Evolutionary conservation across 1,140 invertebrate species (phyloP), one percentile per base, ranked within the genome.

Genomic region (Globodera ellingtonae): DNA sequence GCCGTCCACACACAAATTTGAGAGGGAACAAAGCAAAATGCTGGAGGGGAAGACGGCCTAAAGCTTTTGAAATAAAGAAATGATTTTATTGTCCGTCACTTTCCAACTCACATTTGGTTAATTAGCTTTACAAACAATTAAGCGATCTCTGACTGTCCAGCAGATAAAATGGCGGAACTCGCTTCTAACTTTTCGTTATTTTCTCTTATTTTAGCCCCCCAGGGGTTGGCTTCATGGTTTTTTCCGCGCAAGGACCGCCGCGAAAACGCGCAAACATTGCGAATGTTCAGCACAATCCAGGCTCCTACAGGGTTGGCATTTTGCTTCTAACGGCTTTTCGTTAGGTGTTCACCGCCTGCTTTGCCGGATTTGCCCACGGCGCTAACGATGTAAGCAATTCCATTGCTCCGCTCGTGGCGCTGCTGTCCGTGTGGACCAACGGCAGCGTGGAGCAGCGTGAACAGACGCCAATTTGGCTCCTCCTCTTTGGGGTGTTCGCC

Each of bases 401-500:
- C 0, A 98, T 98, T 85, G 96, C 96, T 7, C 97, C 97, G 0
- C 90, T 98, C 24, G 94, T 98, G 69, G 95, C 94, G 0, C 90
- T 98, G 0, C 97, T 95, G 93, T 91, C 96, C 82, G 93, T 98
- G 76, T 92, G 90, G 81, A 71, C 83, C n/a, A 88, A 90, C 66
- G 90, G 89, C 7, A 84, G 73, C 21, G 85, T 82, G 9, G 56
- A 62, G 56, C 84, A 85, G 50, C 10, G n/a, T n/a, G 72, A 84
- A 24, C 83, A 70, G 48, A 82, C 86, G 1, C 82, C 87, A 0
- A 74, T 88, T 24, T 88, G 83, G 50, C 66, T 88, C 15, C 70
- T 98, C 44, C 90, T 98, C 46, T 98, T 94, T 88, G 97, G 97
- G 21, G 96, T 96, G n/a, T 90, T 96, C 59, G 96, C 96, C 15